Conservation (phyloP, 2,797 vertebrate species). For the Microchirus variegatus region DNA sequence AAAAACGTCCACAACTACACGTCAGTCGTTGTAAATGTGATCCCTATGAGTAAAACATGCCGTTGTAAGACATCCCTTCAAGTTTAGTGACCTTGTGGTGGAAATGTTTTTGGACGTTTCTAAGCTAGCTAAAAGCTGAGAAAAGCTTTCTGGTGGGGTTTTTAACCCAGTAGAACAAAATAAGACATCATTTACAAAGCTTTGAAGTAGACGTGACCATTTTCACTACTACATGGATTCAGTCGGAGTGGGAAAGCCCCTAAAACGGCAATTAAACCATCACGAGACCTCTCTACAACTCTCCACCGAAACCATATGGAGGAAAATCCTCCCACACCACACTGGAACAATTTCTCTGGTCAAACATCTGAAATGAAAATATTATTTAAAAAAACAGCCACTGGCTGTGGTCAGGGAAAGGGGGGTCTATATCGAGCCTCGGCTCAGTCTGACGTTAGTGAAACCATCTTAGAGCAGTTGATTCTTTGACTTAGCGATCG, state of each 20-base stretch:
- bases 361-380: conserved; percentile 63
- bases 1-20: too few relatives aligned
- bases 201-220: conserved; percentile 19
- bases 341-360: conserved; percentile 60
- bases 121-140: too few relatives aligned
- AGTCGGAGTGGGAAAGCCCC: conserved; percentile 53
- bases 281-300: conserved; percentile 49
- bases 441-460: conserved; percentile 7
- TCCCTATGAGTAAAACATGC: too few relatives aligned
- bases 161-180: too few relatives aligned
- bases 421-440: conserved; percentile 7
- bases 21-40: too few relatives aligned
- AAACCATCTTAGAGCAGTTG: conserved; percentile 22
- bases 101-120: too few relatives aligned
- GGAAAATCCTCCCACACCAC: conserved; percentile 63
- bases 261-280: conserved; percentile 45
- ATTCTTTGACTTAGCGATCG: conserved; percentile 18
- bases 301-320: conserved; percentile 46
- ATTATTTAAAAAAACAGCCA: conserved; percentile 37
- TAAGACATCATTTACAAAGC: neutral
- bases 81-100: too few relatives aligned
- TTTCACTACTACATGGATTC: conserved; percentile 29
- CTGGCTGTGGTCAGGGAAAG: conserved; percentile 27
- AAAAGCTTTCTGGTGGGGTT: too few relatives aligned
- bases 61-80: too few relatives aligned